Evolutionary conservation across 1,140 invertebrate species (phyloP).

Genomic region (Potamilus streckersoni): DNA sequence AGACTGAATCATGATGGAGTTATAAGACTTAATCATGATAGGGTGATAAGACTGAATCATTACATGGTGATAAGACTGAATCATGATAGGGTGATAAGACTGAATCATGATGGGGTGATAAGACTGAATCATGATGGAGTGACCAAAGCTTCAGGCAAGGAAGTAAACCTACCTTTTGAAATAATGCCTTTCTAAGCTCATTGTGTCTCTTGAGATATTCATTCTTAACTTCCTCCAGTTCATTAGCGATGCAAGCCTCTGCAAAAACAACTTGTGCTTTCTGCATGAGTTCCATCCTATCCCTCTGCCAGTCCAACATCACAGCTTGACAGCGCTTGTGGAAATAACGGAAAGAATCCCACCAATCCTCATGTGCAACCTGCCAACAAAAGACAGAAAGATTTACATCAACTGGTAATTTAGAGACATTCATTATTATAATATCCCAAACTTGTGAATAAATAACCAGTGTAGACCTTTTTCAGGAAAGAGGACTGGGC

Average conservation of each 20-base stretch:
- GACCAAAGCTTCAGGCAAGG: neutral
- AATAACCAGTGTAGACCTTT: no score
- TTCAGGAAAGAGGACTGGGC: no score
- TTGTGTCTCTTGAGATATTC: slow-evolving; percentile 55
- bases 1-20: no score
- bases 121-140: no score
- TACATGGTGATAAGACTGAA: no score
- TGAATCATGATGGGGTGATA: no score
- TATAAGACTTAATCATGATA: no score
- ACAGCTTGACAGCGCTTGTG: slow-evolving; percentile 54
- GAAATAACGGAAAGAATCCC: slow-evolving; percentile 56
- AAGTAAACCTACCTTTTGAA: slow-evolving; percentile 53
- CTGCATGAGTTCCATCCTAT: slow-evolving; percentile 53
- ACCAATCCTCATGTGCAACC: slow-evolving; percentile 64
- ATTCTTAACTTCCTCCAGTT: slow-evolving; percentile 51
- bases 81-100: no score
- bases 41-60: no score
- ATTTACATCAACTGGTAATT: neutral
- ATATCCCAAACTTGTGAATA: no score
- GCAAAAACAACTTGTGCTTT: slow-evolving; percentile 56
- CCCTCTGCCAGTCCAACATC: slow-evolving; percentile 55
- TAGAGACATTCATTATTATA: no score
- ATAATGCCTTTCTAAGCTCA: slow-evolving; percentile 54
- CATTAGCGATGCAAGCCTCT: slow-evolving; percentile 54
- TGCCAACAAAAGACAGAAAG: slow-evolving; percentile 16